Evolutionary conservation across 2,888 invertebrate genomes (phyloP), one percentile per base, ranked within the genome.

Genomic region (Leucoptera coffeella): DNA sequence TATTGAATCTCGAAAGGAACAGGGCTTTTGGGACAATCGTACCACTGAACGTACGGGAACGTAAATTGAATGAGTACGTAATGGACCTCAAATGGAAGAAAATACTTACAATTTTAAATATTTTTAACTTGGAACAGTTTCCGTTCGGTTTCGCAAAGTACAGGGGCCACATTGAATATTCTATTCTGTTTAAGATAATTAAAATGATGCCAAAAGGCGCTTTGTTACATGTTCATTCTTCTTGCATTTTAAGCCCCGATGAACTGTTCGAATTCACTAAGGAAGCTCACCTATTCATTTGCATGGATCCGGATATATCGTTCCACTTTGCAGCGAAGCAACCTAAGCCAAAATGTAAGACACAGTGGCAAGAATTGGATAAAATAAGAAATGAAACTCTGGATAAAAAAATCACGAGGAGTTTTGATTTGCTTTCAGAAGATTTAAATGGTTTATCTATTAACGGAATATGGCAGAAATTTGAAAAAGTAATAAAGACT

Each of bases 191-290:
- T 41, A 50, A 77, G 34, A 60, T 84, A 3, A 75, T 89, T 5
- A 59, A 58, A 28, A 50, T 43, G 26, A 75, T 89, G 74, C 89
- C 89, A 1, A 89, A 89, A 57, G 89, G 85, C 1, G 80, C 73
- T 0, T 78, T 77, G 1, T 47, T 86, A 9, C 87, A 86, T 39
- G 71, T 77, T 0, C 86, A 86, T 40, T 75, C 80, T 36, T 74
- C 78, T 0, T 72, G 80, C 2, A 60, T 80, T 36, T 73, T 75
- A 10, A 77, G 78, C 19, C 57, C 71, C 0, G 75, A 80, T 25
- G 77, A 64, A 27, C 38, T 84, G 22, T 53, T 82, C 14, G 59
- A 75, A 25, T 43, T 85, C 30, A 84, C 83, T 2, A 79, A 78
- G 35, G 65, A 74, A 15, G 71, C 75, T 2, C 47, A 80, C 45